Conservation (phyloP, 2,797 vertebrate genomes). For the Cottoperca gobio region DNA sequence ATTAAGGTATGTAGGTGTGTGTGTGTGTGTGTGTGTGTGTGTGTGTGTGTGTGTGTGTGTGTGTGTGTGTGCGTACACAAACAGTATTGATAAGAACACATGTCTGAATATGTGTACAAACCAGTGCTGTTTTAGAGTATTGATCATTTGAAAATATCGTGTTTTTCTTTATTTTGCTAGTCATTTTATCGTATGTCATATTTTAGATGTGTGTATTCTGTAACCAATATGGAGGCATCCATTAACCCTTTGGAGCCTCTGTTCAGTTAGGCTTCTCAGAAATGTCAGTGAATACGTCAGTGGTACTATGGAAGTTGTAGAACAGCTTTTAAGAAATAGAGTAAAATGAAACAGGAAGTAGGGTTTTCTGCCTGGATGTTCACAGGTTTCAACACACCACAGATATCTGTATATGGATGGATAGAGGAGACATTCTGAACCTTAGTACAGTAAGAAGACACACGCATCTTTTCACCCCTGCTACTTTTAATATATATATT, state of each 20-base stretch:
- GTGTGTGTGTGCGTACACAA: background rate
- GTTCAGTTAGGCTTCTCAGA: background rate
- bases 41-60: conserved; percentile 13
- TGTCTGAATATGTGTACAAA: background rate
- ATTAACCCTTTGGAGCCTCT: background rate
- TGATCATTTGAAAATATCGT: background rate
- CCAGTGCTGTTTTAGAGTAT: background rate
- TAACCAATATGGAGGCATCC: background rate
- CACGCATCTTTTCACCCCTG: background rate
- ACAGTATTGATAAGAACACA: background rate
- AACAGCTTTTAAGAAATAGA: no score
- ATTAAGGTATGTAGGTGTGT: conserved; percentile 87
- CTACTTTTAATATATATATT: background rate
- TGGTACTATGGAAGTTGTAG: no score
- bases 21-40: background rate
- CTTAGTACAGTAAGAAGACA: background rate
- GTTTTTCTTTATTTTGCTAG: background rate
- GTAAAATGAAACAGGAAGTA: no score
- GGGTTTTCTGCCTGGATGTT: no score
- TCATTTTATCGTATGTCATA: background rate
- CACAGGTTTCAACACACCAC: background rate
- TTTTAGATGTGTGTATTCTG: background rate
- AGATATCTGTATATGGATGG: background rate
- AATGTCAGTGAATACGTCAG: conserved; percentile 2
- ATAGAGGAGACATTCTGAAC: background rate